Base-by-base conservation (phyloP, 2,113 vertebrate genomes). In the Psettodes erumei region DNA sequence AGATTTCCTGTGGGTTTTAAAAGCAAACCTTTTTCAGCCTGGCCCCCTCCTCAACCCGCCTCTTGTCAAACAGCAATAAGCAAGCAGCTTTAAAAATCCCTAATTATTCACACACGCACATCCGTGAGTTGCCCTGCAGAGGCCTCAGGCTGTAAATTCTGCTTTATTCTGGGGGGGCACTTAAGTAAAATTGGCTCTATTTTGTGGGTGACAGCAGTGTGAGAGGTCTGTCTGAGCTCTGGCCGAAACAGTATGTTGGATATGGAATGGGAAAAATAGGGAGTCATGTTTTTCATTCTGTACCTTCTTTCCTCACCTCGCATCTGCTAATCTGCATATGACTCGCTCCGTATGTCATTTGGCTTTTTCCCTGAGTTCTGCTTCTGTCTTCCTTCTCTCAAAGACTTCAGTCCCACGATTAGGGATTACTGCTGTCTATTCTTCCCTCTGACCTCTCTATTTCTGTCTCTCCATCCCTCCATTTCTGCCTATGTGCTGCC, bases 1-100 rank as follows among this genome's bases (percentile, higher is more conserved):
- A 88, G 81, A 89, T 89, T 86, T 88, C 77, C 83, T 85, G 68
- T 80, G 77, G 80, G 86, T 83, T 86, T 85, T 81, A 84, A 90
- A 79, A 86, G 62, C 42, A 64, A 77, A 74, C 68, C 70, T 66
- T 82, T 82, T 72, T 69, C 0, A 13, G 38, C 40, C 53, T 38
- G 42, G n/a, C 66, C 56, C 48, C 27, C 40, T 43, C 55, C 62
- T 37, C 48, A 2, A 30, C 45, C 43, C 54, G 28, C 33, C 42
- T 43, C 55, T 75, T 75, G 59, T 83, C 58, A 87, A 86, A 83
- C 23, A 86, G 65, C 37, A 86, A 63, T 77, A 84, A 77, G 50
- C 25, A 25, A 35, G 27, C 35, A 56, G 63, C 61, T 82, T 85
- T 85, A 53, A 82, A 77, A 63, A 59, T 51, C 67, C 75, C 69